Evolutionary conservation across 2,888 invertebrate species (phyloP).

Genomic region (Lycia hirtaria): DNA sequence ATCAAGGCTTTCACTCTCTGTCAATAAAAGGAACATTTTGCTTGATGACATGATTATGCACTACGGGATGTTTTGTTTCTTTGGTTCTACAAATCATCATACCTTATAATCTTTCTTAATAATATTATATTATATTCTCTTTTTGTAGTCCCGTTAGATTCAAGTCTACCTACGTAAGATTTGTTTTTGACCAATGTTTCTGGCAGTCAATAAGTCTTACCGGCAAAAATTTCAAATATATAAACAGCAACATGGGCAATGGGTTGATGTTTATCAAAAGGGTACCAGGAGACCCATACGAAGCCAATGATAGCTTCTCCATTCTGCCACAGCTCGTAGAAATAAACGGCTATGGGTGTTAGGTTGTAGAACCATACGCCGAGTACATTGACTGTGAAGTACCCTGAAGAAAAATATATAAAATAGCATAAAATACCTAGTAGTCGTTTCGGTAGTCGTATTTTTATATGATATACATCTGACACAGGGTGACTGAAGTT

Average conservation of each 20-base stretch:
- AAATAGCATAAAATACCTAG: not conserved
- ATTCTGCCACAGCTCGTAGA: conserved; percentile 57
- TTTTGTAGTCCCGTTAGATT: too few relatives aligned
- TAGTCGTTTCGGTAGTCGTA: too few relatives aligned
- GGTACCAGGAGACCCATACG: conserved; percentile 79
- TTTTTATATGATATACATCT: too few relatives aligned
- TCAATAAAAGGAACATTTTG: conserved; percentile 50
- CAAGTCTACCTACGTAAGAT: too few relatives aligned
- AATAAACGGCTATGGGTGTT: conserved; percentile 68
- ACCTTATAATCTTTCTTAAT: conserved; percentile 4
- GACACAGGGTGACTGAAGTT: too few relatives aligned
- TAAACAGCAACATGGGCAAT: conserved; percentile 69
- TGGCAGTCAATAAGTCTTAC: conserved; percentile 46
- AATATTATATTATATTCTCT: too few relatives aligned
- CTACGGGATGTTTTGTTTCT: conserved; percentile 26
- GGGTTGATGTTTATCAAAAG: conserved; percentile 71
- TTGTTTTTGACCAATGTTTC: too few relatives aligned
- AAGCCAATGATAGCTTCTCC: conserved; percentile 62
- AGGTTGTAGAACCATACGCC: conserved; percentile 77
- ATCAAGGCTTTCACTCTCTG: conserved; percentile 62
- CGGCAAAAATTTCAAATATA: conserved; percentile 74
- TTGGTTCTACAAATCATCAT: not conserved
- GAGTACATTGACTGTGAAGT: conserved; percentile 63
- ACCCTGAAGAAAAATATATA: conserved; percentile 59
- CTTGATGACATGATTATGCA: conserved; percentile 41